Base-by-base conservation (phyloP, 2,113 vertebrate genomes). In the Gila orcuttii region DNA sequence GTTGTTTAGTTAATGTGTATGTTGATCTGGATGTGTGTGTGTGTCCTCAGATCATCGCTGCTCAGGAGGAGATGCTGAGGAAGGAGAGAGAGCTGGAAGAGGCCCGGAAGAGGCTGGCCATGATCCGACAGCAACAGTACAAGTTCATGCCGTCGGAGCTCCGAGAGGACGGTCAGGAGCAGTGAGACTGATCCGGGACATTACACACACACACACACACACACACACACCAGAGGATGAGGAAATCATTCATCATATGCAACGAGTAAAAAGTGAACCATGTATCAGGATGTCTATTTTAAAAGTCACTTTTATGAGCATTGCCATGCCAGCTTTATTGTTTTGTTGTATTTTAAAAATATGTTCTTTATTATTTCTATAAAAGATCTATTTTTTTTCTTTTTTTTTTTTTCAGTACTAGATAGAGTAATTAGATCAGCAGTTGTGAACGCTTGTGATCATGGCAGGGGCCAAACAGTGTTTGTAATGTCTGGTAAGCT, bases 11-110 rank as follows among this genome's bases (percentile, higher is more conserved):
- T 21, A 57, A 57, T 57, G 12, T 52, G 74, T 12, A 47, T 28
- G 21, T 57, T 79, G 1, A 60, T 60, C 1, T 42, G 7, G 12
- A 10, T 79, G n/a, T 85, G 57, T 28, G 36, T 80, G 42, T 64
- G 47, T 50, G 36, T 25, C 84, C 81, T 17, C 90, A 99, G 98
- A 99, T 99, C 92, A 99, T 99, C 0, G 98, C 98, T 0, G 97
- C 98, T 59, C 98, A 99, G 91, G 98, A 99, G 90, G 98, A 99
- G 93, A 99, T 99, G 98, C 94, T 99, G 84, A 94, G 97, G 89
- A 99, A 99, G 89, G 98, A 99, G 82, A 91, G 96, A 62, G 98
- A 99, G 93, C 94, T 99, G 90, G 97, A 97, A 9, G 98, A 99
- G 83, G 98, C 98, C 0, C 93, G 97, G 85, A 98, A 96, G 94